These are phyloP conservation scores for Drosophila bocki DNA, from an alignment of 1,140 invertebrate genomes.

Conservation along the genomic window DNA sequence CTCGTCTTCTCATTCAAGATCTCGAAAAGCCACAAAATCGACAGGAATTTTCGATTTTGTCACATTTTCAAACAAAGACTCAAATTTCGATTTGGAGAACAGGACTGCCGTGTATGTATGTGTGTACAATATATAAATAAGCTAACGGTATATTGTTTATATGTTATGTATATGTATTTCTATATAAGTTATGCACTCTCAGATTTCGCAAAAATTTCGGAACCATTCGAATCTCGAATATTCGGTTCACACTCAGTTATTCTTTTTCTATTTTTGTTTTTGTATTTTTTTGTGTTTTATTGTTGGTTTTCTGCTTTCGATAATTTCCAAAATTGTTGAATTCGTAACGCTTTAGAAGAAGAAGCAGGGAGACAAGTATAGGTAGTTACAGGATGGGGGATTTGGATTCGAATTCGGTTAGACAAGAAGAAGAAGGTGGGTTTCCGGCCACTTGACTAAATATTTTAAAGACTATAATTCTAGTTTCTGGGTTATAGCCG, in stretches of 20 bases:
- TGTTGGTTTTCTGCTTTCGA: slow-evolving; percentile 16
- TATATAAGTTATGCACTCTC: slow-evolving; percentile 65
- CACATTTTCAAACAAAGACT: not conserved
- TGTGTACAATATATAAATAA: slow-evolving; percentile 78
- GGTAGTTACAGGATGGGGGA: slow-evolving; percentile 1
- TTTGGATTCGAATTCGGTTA: slow-evolving; percentile 4
- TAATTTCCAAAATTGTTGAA: slow-evolving; percentile 16
- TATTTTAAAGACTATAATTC: slow-evolving; percentile 62
- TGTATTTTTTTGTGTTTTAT: slow-evolving; percentile 6
- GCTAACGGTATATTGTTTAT: slow-evolving; percentile 78
- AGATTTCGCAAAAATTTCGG: slow-evolving; percentile 46
- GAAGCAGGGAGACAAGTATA: slow-evolving; percentile 17
- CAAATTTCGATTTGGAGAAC: slow-evolving; percentile 16
- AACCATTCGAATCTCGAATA: slow-evolving; percentile 28
- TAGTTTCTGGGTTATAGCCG: slow-evolving; percentile 58
- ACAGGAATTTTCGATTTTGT: slow-evolving; percentile 1
- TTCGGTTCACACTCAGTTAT: slow-evolving; percentile 27
- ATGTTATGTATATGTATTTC: slow-evolving; percentile 60
- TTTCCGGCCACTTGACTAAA: slow-evolving; percentile 62
- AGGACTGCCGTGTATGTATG: slow-evolving; percentile 42
- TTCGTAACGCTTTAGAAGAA: slow-evolving; percentile 17
- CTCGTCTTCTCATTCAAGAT: slow-evolving; percentile 22
- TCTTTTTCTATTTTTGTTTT: not conserved
- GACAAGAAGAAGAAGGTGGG: slow-evolving; percentile 21
- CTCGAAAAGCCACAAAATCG: not conserved